Evolutionary conservation across 1,140 invertebrate genomes (phyloP), one percentile per base, ranked within the genome.

Genomic region (Eumeta japonica): DNA sequence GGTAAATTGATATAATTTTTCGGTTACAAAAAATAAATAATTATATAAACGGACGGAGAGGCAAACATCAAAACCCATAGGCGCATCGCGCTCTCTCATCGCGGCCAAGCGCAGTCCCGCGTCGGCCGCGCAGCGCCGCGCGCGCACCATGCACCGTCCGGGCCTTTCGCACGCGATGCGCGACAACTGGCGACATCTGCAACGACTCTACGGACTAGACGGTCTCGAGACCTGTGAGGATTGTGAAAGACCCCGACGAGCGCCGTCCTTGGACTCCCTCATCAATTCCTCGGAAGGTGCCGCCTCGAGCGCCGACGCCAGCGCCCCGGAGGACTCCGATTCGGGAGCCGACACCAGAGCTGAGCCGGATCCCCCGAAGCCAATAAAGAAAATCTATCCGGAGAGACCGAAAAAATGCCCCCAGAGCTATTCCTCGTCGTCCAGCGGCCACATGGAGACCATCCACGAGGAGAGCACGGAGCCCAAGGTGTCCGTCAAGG

Each of bases 401-500:
- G 4, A 45, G 45, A 32, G 27, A 28, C 35, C 37, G 2, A 74
- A 73, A 45, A 72, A 68, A 46, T 71, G 64, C 41, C 58, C 64
- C 1, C 64, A 71, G 52, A 77, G 78, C 48, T 79, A 67, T 52
- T 81, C 79, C 50, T 79, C 76, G 7, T 78, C 77, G 27, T 82
- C 80, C 37, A 78, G 79, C 30, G 79, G 79, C 27, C 79, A 82
- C 49, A 88, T 89, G 86, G 85, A 87, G 62, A 88, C 87, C 2
- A 88, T 89, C 19, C 79, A 84, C n/a, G 87, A 90, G 57, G 87
- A 90, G 48, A 81, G 80, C 3, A 75, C 72, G 4, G 86, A 88
- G 56, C 83, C 80, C 13, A 88, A 89, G 71, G 79, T 89, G 41
- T 88, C 87, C 39, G 87, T 90, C 17, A 84, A 86, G 46, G 87